A percentile compares a stretch with the other conserved stretches of the same genome.
Evolutionary conservation across 2,888 invertebrate genomes (phyloP).

Genomic region (Taphrorychus bicolor): DNA sequence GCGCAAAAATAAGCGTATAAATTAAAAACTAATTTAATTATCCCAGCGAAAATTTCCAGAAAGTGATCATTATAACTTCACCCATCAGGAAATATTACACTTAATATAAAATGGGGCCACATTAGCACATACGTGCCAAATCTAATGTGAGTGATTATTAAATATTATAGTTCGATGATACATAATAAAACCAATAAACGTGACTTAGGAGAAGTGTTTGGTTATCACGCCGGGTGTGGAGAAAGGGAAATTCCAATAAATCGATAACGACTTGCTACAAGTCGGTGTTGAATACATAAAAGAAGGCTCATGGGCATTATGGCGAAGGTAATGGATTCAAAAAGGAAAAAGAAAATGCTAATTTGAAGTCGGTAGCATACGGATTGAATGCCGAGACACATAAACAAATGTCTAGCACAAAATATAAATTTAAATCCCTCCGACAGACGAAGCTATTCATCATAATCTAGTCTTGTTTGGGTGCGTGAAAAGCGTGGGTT

Average conservation of each 20-base stretch:
- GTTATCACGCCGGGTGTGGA: no score
- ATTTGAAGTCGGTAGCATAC: not conserved
- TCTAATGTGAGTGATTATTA: not conserved
- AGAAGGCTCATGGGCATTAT: no score
- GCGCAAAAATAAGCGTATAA: no score
- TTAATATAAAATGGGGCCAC: not conserved
- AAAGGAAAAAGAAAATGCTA: not conserved
- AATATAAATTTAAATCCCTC: slow-evolving; percentile 15
- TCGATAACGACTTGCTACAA: no score
- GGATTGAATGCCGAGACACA: not conserved
- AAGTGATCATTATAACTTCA: not conserved
- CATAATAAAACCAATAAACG: not conserved
- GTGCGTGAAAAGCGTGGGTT: slow-evolving; percentile 45
- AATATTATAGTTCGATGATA: not conserved
- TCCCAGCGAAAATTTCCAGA: not conserved
- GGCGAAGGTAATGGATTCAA: not conserved
- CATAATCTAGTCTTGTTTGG: slow-evolving; percentile 40
- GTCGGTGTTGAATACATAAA: no score
- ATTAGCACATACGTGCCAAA: not conserved
- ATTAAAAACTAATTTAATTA: not conserved
- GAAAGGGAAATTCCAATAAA: no score
- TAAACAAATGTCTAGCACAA: not conserved
- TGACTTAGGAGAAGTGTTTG: no score
- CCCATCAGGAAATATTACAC: not conserved
- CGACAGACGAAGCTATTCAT: slow-evolving; percentile 28